Evolutionary conservation across 2,797 vertebrate genomes (phyloP), one percentile per base, ranked within the genome.

Genomic region (Karalla daura): DNA sequence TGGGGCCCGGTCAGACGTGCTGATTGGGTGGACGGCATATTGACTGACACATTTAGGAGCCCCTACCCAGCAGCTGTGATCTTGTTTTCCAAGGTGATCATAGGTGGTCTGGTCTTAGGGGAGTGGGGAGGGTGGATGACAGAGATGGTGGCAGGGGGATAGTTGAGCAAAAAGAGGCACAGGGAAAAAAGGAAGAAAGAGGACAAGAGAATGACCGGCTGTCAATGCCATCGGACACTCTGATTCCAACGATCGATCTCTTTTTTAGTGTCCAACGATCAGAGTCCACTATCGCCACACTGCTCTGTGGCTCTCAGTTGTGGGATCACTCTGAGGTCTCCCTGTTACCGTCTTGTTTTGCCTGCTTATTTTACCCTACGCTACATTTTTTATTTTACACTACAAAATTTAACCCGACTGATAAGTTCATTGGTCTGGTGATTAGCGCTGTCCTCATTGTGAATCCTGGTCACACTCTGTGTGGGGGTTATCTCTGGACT

Each of bases 21-120:
- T 56, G 78, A 86, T 85, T 62, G 63, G 65, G 10, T 2, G 45
- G 80, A 79, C 76, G 47, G 52, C 36, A 12, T 84, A 90, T 90
- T 79, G 89, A 90, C 74, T 84, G 87, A 81, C 88, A 88, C 79
- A 74, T 84, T 86, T 78, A 65, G 74, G 50, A 70, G 77, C 69
- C 69, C 61, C 78, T 24, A 58, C 70, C 72, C 64, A 62, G 73
- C 83, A 85, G 86, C 88, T 90, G 88, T 70, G 72, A 78, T 86
- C 70, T n/a, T 50, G 53, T 78, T 83, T 63, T 81, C 15, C 6
- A n/a, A 53, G 74, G 78, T 78, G n/a, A n/a, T n/a, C n/a, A n/a
- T n/a, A 66, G 73, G 47, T 20, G n/a, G 35, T 7, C 37, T 33
- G 69, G 76, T 81, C 73, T 41, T 11, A 0, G 15, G 23, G 45